phyloP scores from a whole-genome alignment of 2,797 vertebrate species.

The Apodemus agrarius region DNA sequence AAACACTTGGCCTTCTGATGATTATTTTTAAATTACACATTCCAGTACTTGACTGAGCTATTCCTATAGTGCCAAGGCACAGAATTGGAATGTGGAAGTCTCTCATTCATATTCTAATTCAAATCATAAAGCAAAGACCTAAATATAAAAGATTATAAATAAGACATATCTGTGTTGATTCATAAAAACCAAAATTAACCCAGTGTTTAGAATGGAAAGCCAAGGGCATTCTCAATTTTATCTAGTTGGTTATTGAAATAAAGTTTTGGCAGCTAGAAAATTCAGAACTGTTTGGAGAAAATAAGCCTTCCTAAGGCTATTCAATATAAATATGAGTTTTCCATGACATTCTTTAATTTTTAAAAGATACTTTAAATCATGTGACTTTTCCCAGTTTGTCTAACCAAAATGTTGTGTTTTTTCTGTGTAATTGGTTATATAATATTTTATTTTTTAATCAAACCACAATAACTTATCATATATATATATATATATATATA shows the following conservation, averaged over 20 bases:
- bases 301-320: background rate
- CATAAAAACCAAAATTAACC: slow-evolving; percentile 55
- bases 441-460: background rate
- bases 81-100: background rate
- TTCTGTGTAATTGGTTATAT: background rate
- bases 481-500: too few species aligned
- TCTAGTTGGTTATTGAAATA: slow-evolving; percentile 36
- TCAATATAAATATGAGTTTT: slow-evolving; percentile 20
- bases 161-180: background rate
- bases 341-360: slow-evolving; percentile 24
- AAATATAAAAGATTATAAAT: slow-evolving; percentile 55
- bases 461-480: background rate
- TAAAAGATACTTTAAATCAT: background rate
- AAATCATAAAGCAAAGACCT: slow-evolving; percentile 62
- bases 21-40: slow-evolving; percentile 62
- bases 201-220: background rate
- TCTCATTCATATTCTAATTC: background rate
- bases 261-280: slow-evolving; percentile 43
- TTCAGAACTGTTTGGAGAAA: slow-evolving; percentile 45
- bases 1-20: slow-evolving; percentile 71
- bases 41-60: slow-evolving; percentile 56
- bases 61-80: slow-evolving; percentile 20
- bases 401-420: background rate
- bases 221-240: background rate
- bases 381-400: background rate